Conservation (phyloP, 2,113 vertebrate species). For the Bos taurus region DNA sequence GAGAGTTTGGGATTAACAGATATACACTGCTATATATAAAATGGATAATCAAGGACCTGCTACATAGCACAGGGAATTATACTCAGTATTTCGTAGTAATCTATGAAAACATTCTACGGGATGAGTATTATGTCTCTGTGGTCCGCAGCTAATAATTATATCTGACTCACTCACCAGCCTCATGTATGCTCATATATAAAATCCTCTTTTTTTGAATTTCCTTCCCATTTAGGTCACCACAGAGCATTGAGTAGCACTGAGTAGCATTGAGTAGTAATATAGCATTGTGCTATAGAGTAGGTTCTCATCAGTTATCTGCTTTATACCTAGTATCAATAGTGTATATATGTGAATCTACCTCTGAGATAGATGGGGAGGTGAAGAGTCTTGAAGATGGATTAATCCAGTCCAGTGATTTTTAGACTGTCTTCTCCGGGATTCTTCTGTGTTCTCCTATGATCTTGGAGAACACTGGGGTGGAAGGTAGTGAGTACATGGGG, state of each 20-base stretch:
- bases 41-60: background rate
- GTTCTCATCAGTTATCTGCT: background rate
- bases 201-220: background rate
- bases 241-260: background rate
- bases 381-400: background rate
- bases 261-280: too few species aligned
- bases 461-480: background rate
- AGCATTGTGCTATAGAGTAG: background rate
- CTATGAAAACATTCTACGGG: background rate
- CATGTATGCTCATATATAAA: background rate
- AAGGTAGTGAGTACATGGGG: rapidly evolving
- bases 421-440: background rate
- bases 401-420: background rate
- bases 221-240: background rate
- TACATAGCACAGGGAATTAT: background rate
- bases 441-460: background rate
- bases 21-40: background rate
- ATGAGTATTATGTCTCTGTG: background rate
- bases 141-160: background rate
- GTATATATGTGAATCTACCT: background rate
- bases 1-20: background rate
- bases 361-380: background rate
- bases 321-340: background rate
- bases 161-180: background rate
- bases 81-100: background rate